These are phyloP conservation scores for Leucoptera coffeella DNA, from an alignment of 2,888 invertebrate species.

Conservation along the genomic window DNA sequence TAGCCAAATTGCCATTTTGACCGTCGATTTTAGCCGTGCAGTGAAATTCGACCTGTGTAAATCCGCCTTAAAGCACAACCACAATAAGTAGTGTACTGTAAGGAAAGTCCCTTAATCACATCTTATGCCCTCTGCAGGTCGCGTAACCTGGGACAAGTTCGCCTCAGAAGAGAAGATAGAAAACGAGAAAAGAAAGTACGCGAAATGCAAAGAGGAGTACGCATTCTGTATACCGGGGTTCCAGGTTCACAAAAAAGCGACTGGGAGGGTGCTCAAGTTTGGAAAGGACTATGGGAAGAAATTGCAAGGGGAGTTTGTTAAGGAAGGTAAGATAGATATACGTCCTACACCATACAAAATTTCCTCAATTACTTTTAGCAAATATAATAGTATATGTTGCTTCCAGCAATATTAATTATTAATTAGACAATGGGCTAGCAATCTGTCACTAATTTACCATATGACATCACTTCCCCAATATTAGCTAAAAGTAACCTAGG, in stretches of 20 bases:
- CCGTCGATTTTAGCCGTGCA: not conserved
- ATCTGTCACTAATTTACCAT: too few relatives aligned
- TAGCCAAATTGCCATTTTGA: not conserved
- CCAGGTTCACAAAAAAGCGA: slow-evolving; percentile 61
- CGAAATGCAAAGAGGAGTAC: slow-evolving; percentile 62
- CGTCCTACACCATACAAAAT: too few relatives aligned
- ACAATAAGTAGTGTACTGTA: too few relatives aligned
- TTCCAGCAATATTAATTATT: too few relatives aligned
- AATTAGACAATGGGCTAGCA: too few relatives aligned
- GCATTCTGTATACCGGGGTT: slow-evolving; percentile 85
- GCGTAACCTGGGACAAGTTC: slow-evolving; percentile 78
- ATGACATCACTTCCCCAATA: too few relatives aligned
- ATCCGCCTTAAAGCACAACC: too few relatives aligned
- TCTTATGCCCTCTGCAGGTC: slow-evolving; percentile 57
- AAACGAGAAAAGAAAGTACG: slow-evolving; percentile 69
- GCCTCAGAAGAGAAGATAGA: slow-evolving; percentile 66
- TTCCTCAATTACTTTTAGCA: too few relatives aligned
- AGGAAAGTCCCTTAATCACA: too few relatives aligned
- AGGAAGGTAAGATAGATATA: slow-evolving; percentile 48
- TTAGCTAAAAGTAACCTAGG: too few relatives aligned
- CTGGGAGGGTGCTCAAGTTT: slow-evolving; percentile 57
- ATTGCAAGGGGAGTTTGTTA: slow-evolving; percentile 60
- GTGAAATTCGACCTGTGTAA: too few relatives aligned
- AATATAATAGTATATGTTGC: too few relatives aligned
- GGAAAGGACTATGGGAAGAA: slow-evolving; percentile 78